These are phyloP conservation scores for Neodiprion lecontei DNA, from an alignment of 1,140 invertebrate genomes.

Conservation along the genomic window DNA sequence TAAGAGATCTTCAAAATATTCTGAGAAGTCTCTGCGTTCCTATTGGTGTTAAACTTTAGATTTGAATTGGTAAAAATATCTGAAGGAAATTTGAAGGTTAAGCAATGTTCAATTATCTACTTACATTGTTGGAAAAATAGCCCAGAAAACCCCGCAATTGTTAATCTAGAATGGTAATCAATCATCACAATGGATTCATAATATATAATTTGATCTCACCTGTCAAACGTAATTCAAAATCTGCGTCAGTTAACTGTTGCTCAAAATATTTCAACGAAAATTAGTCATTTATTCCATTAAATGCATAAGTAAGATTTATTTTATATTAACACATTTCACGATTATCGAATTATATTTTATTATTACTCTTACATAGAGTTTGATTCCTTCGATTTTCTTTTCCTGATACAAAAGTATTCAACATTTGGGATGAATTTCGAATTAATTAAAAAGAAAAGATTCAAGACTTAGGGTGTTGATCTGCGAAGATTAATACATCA, in stretches of 20 bases:
- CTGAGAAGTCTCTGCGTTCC: slow-evolving; percentile 37
- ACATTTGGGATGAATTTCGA: background rate
- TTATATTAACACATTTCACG: background rate
- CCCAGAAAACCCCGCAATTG: slow-evolving; percentile 3
- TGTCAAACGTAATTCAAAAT: background rate
- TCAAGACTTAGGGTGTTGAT: background rate
- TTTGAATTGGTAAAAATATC: slow-evolving; percentile 21
- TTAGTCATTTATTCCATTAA: slow-evolving; percentile 3
- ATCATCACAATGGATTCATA: background rate
- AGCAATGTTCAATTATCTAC: background rate
- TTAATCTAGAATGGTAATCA: background rate
- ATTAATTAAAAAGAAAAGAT: background rate
- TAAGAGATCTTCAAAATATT: slow-evolving; percentile 3
- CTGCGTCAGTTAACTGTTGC: background rate
- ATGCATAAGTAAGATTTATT: slow-evolving; percentile 3
- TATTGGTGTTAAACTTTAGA: slow-evolving; percentile 43
- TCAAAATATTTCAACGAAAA: slow-evolving; percentile 1
- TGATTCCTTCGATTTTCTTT: background rate
- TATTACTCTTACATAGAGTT: background rate
- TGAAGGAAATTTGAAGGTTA: background rate
- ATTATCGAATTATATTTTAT: background rate
- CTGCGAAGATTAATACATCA: background rate
- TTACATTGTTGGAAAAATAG: background rate
- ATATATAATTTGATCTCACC: background rate
- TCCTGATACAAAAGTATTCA: background rate